Evolutionary conservation across 1,140 invertebrate genomes (phyloP).

Genomic region (Cryptotermes secundus): DNA sequence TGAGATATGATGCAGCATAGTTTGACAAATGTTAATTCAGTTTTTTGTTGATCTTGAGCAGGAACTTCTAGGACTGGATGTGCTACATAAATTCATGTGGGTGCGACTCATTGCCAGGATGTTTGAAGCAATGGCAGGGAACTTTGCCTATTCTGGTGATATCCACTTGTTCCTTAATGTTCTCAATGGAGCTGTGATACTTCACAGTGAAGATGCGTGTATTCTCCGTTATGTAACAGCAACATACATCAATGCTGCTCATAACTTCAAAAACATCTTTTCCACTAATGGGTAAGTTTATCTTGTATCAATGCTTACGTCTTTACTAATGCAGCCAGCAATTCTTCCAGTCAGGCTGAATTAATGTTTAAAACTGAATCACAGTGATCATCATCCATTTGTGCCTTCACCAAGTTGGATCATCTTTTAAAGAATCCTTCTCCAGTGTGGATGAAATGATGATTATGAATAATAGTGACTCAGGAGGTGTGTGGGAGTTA

Average conservation of each 20-base stretch:
- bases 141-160: conserved; percentile 96
- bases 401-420: no score
- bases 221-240: conserved; percentile 95
- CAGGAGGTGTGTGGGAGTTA: no score
- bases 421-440: no score
- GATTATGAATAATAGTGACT: no score
- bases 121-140: conserved; percentile 98
- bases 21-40: no score
- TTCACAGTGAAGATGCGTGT: conserved; percentile 95
- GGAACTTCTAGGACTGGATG: conserved; percentile 91
- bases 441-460: no score
- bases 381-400: no score
- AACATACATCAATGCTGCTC: conserved; percentile 95
- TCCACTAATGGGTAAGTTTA: conserved; percentile 85
- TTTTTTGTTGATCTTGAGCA: conserved; percentile 42
- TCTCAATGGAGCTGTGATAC: conserved; percentile 92
- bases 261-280: conserved; percentile 99
- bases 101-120: conserved; percentile 92
- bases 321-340: no score
- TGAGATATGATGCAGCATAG: no score
- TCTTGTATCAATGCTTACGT: not conserved
- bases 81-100: conserved; percentile 99
- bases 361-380: no score
- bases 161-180: conserved; percentile 98
- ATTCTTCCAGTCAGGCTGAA: no score